Percentiles rank a stretch among this genome's conserved stretches.
phyloP scores from a whole-genome alignment of 2,797 vertebrate genomes.

The Typhlichthys eigenmanni region DNA sequence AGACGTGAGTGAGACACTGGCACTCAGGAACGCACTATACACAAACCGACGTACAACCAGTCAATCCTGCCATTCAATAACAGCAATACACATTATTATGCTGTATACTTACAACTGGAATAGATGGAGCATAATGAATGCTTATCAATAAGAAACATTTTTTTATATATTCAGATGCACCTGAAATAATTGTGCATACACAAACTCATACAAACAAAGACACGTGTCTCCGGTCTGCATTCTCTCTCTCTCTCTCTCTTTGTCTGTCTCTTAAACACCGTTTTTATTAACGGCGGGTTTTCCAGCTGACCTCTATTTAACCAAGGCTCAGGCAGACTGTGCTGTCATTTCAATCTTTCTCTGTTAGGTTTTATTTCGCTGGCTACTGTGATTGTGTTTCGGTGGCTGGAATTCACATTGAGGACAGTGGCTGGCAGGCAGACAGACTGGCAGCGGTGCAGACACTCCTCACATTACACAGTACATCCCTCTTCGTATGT shows the following conservation, averaged over 20 bases:
- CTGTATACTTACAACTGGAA: no score
- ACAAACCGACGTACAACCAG: no score
- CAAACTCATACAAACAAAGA: no score
- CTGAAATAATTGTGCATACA: no score
- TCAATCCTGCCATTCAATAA: no score
- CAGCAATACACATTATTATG: no score
- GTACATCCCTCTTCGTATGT: conserved; percentile 11
- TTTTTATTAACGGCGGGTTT: conserved; percentile 62
- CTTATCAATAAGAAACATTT: no score
- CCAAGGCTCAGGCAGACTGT: conserved; percentile 62
- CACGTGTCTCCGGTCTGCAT: neutral
- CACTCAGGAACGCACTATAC: no score
- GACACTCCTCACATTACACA: conserved; percentile 19
- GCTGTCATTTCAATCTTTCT: conserved; percentile 64
- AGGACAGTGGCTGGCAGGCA: conserved; percentile 48
- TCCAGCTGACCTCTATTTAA: conserved; percentile 67
- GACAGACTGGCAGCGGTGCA: conserved; percentile 36
- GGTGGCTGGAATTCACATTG: conserved; percentile 57
- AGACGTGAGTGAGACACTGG: no score
- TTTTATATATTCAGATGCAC: no score
- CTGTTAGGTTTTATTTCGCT: conserved; percentile 62
- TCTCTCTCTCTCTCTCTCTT: conserved; percentile 9
- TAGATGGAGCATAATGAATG: no score
- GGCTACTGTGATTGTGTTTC: conserved; percentile 61
- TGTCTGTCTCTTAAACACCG: conserved; percentile 36